These are phyloP conservation scores for Hippocampus zosterae DNA, from an alignment of 2,113 vertebrate genomes.

Conservation along the genomic window DNA sequence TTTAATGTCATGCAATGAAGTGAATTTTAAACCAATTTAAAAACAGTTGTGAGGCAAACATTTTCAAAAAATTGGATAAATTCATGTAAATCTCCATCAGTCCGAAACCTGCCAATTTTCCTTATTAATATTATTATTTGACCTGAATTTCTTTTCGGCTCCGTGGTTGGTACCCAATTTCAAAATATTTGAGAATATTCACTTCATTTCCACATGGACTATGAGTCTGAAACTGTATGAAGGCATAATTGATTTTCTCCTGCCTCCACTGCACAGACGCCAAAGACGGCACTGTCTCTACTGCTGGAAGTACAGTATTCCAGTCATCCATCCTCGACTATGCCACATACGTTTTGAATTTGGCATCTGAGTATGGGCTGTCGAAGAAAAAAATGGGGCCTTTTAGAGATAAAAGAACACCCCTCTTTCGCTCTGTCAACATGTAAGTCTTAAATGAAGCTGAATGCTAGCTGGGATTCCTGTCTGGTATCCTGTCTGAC, in stretches of 20 bases:
- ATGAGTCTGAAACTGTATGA: background rate
- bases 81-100: background rate
- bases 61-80: background rate
- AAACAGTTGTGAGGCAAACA: background rate
- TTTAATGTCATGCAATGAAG: background rate
- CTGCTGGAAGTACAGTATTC: conserved; percentile 20
- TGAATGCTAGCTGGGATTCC: conserved; percentile 67
- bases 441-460: conserved; percentile 66
- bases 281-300: background rate
- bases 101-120: background rate
- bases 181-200: background rate
- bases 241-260: background rate
- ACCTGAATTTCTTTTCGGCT: background rate
- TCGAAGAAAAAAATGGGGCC: conserved; percentile 40
- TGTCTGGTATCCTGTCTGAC: conserved; percentile 72
- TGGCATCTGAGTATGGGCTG: conserved; percentile 50
- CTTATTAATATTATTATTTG: background rate
- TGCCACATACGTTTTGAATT: conserved; percentile 56
- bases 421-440: conserved; percentile 64
- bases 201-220: background rate
- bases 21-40: background rate
- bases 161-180: background rate
- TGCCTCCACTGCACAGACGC: background rate
- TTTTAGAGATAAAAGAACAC: conserved; percentile 59
- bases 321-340: conserved; percentile 29